Evolutionary conservation across 1,140 invertebrate genomes (phyloP), one percentile per base, ranked within the genome.

Genomic region (Lanistes nyassanus): DNA sequence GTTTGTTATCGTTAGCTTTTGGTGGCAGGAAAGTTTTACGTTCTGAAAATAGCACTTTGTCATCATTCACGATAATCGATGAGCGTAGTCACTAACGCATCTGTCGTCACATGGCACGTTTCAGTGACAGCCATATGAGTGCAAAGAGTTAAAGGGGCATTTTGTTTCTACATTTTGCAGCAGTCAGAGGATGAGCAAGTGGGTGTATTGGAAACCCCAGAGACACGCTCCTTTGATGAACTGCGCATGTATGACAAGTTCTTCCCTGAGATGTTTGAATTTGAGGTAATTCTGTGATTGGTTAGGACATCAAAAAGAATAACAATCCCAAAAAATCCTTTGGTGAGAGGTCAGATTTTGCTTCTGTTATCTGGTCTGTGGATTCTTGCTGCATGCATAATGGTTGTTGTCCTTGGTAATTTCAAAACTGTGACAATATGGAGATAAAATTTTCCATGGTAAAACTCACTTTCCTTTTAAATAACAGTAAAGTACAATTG

Each of bases 221-320:
- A 76, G 66, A 81, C 76, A 42, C 82, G 87, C 66, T 78, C 82
- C 51, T 56, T 81, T 13, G 83, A 86, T 34, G 87, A 89, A 68
- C 74, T 89, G 23, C 77, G 76, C 42, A 83, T 83, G 82, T 88
- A 89, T 77, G 81, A 85, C 36, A 79, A 76, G 36, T 88, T 87
- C 79, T 88, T 88, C 70, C 86, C 87, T 26, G 87, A 89, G 76
- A 64, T 87, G 19, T 83, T 83, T 76, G 83, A 88, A 62, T 83
- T 85, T 77, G 83, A 88, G 77, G 83, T 87, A 76, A 77, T 71
- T 74, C 13, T 19, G 11, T 34, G 53, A 13, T 60, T 26, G 7
- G 13, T 39, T 36, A 31, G 37, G n/a, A 23, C 65, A 67, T 23
- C 29, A 31, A 67, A 37, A n/a, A 31, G 21, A 19, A 67, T 36